Base-by-base conservation (phyloP, 2,113 vertebrate species). In the Takifugu bimaculatus region DNA sequence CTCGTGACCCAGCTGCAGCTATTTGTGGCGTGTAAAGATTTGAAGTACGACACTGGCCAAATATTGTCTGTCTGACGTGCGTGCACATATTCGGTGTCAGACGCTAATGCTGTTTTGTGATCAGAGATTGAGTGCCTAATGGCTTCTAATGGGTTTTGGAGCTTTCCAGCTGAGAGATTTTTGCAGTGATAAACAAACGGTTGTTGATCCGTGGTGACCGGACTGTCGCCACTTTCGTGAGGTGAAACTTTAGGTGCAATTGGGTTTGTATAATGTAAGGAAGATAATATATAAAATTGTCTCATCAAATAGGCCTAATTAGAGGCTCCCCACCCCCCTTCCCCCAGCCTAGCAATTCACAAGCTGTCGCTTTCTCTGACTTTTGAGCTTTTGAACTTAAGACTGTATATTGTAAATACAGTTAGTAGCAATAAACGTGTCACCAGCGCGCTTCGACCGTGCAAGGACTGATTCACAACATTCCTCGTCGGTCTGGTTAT, bases 81-180 rank as follows among this genome's bases (percentile, higher is more conserved):
- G 58, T 53, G 6, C 32, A 66, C 47, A 35, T 55, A 6, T 60
- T 68, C 1, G 55, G 1, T 50, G 44, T 60, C 5, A 26, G 63
- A 6, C 27, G 53, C 25, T 44, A 27, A 49, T 52, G 43, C 47
- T 48, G 1, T 60, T 60, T 60, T 42, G 26, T 50, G 60, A 63
- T 64, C 27, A 9, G 26, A 69, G 39, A 65, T 20, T 50, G 43
- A 75, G 39, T 25, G 44, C 27, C 27, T 13, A 4, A 42, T 45
- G 25, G 50, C 25, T 39, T 48, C 14, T 74, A 60, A 60, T 66
- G 56, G 55, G 50, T 62, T 50, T 29, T 51, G 54, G 53, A 10
- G 47, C 43, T 56, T 55, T 51, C 4, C 25, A 29, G 4, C 12
- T 54, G 50, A 48, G 5, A 60, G 62, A 56, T 54, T 51, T 20